phyloP scores from a whole-genome alignment of 2,113 vertebrate genomes.

The Ibidorhyncha struthersii region DNA sequence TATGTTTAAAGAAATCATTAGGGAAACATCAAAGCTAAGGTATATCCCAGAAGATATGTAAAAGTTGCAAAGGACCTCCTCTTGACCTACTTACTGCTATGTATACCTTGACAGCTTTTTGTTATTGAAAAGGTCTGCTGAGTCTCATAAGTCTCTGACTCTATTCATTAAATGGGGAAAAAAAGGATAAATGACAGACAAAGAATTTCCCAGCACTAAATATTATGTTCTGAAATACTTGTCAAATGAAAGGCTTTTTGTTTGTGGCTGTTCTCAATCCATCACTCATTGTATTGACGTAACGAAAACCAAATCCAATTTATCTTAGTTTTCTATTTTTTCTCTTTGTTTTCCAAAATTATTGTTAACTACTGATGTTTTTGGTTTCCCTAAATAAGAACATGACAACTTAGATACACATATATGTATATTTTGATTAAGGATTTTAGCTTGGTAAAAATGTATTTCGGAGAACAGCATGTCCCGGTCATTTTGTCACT shows the following conservation, averaged over 20 bases:
- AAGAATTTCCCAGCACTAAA: neutral
- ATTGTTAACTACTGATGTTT: neutral
- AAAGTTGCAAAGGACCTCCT: neutral
- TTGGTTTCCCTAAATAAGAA: neutral
- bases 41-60: neutral
- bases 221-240: neutral
- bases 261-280: neutral
- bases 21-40: neutral
- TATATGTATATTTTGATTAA: neutral
- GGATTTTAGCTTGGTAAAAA: neutral
- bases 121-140: neutral
- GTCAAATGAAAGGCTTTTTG: neutral
- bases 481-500: neutral
- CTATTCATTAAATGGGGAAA: neutral
- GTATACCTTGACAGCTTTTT: neutral
- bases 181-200: neutral
- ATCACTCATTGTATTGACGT: neutral
- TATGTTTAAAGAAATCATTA: neutral
- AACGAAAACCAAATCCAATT: neutral
- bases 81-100: neutral
- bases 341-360: neutral
- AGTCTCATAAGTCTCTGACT: neutral
- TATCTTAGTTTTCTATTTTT: neutral
- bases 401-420: neutral
- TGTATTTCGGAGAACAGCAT: neutral